Evolutionary conservation across 2,113 vertebrate genomes (phyloP).

Genomic region (Gasterosteus nipponicus): DNA sequence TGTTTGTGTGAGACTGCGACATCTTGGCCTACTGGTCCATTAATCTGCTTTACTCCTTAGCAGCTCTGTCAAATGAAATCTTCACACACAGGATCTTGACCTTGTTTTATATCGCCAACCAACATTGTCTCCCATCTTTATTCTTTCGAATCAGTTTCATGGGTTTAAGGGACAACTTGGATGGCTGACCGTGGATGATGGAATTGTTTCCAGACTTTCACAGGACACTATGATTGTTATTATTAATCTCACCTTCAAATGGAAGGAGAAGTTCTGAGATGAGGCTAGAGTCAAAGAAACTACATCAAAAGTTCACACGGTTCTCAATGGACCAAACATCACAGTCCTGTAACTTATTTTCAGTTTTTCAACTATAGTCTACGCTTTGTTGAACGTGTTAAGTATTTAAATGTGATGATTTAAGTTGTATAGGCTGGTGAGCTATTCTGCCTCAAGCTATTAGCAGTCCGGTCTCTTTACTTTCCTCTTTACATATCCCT

Average conservation of each 20-base stretch:
- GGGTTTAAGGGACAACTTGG: too few relatives aligned
- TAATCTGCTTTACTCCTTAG: constrained; percentile 73
- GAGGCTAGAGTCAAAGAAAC: neutral
- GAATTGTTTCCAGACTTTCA: neutral
- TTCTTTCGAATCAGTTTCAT: neutral
- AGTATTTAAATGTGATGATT: neutral
- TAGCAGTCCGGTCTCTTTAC: neutral
- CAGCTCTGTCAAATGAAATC: constrained; percentile 22
- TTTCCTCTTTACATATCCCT: neutral
- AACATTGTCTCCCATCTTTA: neutral
- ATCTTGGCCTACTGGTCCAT: constrained; percentile 71
- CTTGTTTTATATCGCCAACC: neutral
- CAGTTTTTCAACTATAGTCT: neutral
- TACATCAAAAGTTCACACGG: neutral
- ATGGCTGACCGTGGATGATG: neutral
- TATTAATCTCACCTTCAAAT: neutral
- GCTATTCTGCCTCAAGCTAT: neutral
- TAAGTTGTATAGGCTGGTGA: neutral
- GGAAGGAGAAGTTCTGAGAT: neutral
- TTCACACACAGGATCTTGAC: too few relatives aligned
- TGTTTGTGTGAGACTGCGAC: constrained; percentile 28
- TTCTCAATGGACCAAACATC: neutral
- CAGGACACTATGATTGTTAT: neutral
- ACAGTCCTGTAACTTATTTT: neutral
- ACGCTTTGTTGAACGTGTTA: neutral